Percentiles rank a stretch among this genome's conserved stretches.
phyloP scores from a whole-genome alignment of 2,888 invertebrate species.

The Volucella bombylans region DNA sequence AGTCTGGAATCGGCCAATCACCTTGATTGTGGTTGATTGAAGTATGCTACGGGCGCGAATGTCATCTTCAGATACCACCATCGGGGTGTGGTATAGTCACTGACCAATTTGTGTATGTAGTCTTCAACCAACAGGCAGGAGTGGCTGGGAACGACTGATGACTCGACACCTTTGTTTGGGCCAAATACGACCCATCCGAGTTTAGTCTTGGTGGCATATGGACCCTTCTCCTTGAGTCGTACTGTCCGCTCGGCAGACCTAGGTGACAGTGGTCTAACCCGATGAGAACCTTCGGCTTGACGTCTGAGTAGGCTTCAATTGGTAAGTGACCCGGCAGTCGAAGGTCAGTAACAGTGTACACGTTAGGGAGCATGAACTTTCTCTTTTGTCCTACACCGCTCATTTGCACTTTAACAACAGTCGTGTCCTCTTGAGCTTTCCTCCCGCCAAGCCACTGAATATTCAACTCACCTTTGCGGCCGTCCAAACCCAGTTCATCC shows the following conservation, averaged over 20 bases:
- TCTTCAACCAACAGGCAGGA: conserved; percentile 36
- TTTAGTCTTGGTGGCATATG: conserved; percentile 63
- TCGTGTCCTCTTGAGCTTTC: conserved; percentile 42
- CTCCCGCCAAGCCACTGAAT: no score
- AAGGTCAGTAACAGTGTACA: conserved; percentile 32
- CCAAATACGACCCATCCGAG: conserved; percentile 67
- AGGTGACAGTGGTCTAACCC: no score
- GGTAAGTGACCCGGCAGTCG: conserved; percentile 1
- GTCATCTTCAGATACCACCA: conserved; percentile 24
- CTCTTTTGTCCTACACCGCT: conserved; percentile 29
- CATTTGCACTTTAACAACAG: conserved; percentile 53
- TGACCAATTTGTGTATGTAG: conserved; percentile 25
- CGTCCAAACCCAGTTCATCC: no score
- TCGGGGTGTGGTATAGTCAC: conserved; percentile 16
- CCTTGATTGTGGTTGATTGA: conserved; percentile 27
- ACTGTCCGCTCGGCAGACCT: conserved; percentile 25
- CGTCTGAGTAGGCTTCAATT: no score
- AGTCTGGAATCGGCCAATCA: conserved; percentile 51
- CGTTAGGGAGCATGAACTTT: conserved; percentile 22
- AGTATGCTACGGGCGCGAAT: no score
- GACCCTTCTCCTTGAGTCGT: conserved; percentile 3
- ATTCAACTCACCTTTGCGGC: no score
- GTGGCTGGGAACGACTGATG: conserved; percentile 3
- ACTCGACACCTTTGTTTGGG: conserved; percentile 2
- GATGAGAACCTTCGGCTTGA: no score